These are phyloP conservation scores for Chelidonichthys spinosus DNA, from an alignment of 2,797 vertebrate genomes.

Conservation along the genomic window DNA sequence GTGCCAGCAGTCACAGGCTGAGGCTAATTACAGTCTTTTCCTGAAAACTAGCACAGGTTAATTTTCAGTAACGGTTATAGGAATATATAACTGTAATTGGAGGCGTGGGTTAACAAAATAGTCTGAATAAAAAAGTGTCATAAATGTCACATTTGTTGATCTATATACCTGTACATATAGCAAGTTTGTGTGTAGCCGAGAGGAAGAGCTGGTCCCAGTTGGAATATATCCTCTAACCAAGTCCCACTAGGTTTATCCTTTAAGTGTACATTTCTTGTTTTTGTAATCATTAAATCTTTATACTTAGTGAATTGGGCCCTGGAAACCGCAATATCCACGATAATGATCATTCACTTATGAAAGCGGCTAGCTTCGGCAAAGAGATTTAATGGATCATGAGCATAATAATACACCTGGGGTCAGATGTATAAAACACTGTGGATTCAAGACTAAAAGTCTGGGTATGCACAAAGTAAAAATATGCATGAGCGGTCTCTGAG, in stretches of 20 bases:
- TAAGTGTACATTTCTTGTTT: conserved; percentile 1
- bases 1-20: conserved; percentile 68
- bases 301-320: conserved; percentile 5
- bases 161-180: conserved; percentile 3
- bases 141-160: conserved; percentile 23
- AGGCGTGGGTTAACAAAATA: conserved; percentile 52
- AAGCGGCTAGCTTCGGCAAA: conserved; percentile 11
- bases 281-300: conserved; percentile 29
- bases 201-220: neutral
- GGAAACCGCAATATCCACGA: neutral
- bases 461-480: conserved; percentile 24
- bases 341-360: conserved; percentile 8
- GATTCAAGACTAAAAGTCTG: conserved; percentile 17
- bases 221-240: conserved; percentile 5
- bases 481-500: conserved; percentile 15
- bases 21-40: conserved; percentile 77
- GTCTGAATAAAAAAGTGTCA: conserved; percentile 30
- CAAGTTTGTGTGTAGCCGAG: neutral
- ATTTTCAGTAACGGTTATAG: conserved; percentile 57
- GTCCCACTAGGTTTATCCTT: neutral
- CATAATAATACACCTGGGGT: conserved; percentile 33
- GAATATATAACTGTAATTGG: conserved; percentile 57
- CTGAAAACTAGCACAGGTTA: conserved; percentile 75
- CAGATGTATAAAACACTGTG: conserved; percentile 15
- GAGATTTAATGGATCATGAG: conserved; percentile 32